Evolutionary conservation across 92 coral and sea anemone genomes (phyloP).

Genomic region (Bergia sp.): DNA sequence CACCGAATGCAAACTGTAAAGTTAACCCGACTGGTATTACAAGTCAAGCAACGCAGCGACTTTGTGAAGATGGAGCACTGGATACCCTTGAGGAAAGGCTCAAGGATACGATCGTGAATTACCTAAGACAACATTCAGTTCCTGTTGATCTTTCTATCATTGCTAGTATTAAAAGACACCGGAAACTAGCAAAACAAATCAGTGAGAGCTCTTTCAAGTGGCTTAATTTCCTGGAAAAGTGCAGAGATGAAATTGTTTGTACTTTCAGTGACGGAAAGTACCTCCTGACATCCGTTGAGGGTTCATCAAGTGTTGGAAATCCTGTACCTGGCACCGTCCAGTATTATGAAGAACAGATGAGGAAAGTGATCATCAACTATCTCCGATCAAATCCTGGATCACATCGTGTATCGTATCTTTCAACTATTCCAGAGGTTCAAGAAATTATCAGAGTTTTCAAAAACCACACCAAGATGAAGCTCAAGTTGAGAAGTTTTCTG

Average conservation of each 20-base stretch:
- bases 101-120: background rate
- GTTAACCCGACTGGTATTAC: background rate
- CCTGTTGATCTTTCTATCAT: background rate
- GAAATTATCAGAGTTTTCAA: background rate
- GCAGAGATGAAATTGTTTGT: background rate
- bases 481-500: background rate
- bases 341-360: background rate
- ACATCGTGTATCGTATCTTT: background rate
- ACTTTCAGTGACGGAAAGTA: conserved; percentile 5
- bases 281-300: conserved; percentile 5
- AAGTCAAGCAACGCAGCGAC: background rate
- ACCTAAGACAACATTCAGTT: background rate
- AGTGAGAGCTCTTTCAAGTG: conserved; percentile 5
- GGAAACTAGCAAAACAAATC: background rate
- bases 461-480: background rate
- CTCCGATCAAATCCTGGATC: background rate
- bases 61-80: background rate
- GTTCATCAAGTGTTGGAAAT: background rate
- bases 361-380: background rate
- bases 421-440: background rate
- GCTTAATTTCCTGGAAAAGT: background rate
- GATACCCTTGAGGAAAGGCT: conserved; percentile 19
- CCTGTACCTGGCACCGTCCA: background rate
- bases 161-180: background rate
- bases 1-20: background rate